A percentile compares a stretch with the other conserved stretches of the same genome.
These are phyloP conservation scores for Australoheros scitulus DNA, from an alignment of 2,113 vertebrate species.

Conservation along the genomic window DNA sequence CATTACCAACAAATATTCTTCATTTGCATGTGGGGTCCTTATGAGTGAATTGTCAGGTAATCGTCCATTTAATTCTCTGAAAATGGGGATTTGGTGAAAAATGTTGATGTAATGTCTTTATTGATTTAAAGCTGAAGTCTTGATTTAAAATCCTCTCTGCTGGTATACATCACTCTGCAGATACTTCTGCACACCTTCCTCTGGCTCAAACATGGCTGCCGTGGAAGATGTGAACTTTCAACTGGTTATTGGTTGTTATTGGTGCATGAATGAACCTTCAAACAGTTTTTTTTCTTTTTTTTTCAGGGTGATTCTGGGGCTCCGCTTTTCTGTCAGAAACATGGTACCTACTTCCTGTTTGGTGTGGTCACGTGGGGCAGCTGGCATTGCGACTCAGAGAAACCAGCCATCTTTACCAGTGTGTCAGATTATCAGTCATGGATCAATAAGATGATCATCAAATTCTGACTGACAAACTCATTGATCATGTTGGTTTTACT, in stretches of 20 bases:
- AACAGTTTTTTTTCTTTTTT: no score
- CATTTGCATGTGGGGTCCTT: no score
- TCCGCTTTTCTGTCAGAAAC: slow-evolving; percentile 69
- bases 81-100: no score
- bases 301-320: slow-evolving; percentile 73
- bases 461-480: slow-evolving; percentile 32
- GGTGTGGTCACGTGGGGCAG: slow-evolving; percentile 72
- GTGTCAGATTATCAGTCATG: slow-evolving; percentile 51
- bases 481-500: not conserved
- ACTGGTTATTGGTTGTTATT: not conserved
- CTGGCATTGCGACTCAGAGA: slow-evolving; percentile 48
- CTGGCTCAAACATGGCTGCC: not conserved
- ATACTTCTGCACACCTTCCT: no score
- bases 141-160: no score
- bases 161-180: no score
- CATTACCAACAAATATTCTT: not conserved
- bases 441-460: slow-evolving; percentile 49
- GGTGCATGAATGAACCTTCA: no score
- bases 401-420: slow-evolving; percentile 71
- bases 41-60: no score
- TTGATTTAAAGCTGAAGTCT: no score
- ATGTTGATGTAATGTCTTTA: no score
- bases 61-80: no score
- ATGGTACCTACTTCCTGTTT: slow-evolving; percentile 69
- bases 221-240: not conserved